phyloP scores from a whole-genome alignment of 2,113 vertebrate species.

The Donacobius atricapilla region DNA sequence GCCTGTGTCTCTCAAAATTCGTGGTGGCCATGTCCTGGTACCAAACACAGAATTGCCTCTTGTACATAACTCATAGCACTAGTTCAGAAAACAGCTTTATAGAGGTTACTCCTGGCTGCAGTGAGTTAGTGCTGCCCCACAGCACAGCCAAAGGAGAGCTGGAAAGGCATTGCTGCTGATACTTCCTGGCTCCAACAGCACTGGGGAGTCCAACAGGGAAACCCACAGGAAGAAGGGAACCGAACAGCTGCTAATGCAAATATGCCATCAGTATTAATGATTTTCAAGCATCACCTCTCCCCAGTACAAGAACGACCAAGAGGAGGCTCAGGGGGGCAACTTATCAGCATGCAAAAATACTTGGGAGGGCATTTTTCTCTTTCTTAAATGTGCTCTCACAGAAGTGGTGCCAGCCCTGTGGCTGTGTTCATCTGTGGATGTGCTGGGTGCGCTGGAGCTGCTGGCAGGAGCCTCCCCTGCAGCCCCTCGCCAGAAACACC shows the following conservation, averaged over 20 bases:
- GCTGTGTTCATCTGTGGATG: neutral
- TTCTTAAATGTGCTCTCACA: neutral
- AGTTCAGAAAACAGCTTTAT: neutral
- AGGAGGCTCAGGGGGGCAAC: neutral
- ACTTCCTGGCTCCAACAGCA: neutral
- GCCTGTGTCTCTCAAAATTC: neutral
- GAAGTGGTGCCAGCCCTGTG: neutral
- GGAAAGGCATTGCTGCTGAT: neutral
- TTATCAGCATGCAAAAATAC: neutral
- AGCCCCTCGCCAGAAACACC: fast-evolving
- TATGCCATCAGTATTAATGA: neutral
- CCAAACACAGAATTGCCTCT: neutral
- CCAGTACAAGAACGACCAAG: neutral
- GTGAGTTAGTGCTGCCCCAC: neutral
- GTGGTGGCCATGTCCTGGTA: neutral
- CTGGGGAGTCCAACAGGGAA: neutral
- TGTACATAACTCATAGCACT: fast-evolving
- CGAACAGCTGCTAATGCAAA: neutral
- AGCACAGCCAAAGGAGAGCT: neutral
- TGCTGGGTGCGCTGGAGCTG: neutral
- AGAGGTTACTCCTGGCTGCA: neutral
- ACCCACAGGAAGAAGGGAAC: neutral
- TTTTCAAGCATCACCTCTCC: neutral
- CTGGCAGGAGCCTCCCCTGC: neutral
- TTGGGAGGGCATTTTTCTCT: neutral